Base-by-base conservation (phyloP, 2,113 vertebrate species). In the Picathartes gymnocephalus region DNA sequence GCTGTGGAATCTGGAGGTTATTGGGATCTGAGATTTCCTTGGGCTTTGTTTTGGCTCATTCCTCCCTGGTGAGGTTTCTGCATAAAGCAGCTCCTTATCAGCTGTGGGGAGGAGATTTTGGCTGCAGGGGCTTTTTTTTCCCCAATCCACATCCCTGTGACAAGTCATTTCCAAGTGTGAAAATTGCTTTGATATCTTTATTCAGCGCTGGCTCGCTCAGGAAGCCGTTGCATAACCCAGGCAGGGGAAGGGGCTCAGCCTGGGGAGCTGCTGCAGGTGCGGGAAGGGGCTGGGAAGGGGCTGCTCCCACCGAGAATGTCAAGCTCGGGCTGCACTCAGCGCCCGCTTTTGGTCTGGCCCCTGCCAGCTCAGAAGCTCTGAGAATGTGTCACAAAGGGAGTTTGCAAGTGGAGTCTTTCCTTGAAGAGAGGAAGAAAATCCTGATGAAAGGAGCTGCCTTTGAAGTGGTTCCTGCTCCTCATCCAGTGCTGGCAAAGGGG, bases 101-200 rank as follows among this genome's bases (percentile, higher is more conserved):
- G 58, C 19, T 25, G 10, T 28, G 31, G 54, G 47, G 74, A 92
- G 50, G 30, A 77, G 71, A 39, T 64, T 44, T 85, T 90, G 91
- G 74, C 94, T 90, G 84, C 81, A 85, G 92, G 80, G 45, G 31
- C 11, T 15, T 48, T 79, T 80, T 53, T 62, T 37, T 68, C 13
- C 31, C 30, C 8, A n/a, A 82, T 92, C 19, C 15, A 0, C 44
- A 64, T 88, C 64, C 79, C 76, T 81, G 76, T 80, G 90, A 93
- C 85, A 48, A 94, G 85, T 54, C 10, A 71, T 92, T 94, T 92
- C 76, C 60, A 74, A 90, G 92, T 83, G 93, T 95, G 92, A 86
- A 82, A 86, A 57, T 78, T 5, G 68, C 90, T 95, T 88, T 92
- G 94, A 82, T 95, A 17, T 81, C 90, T 96, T 70, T 30, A 33